Evolutionary conservation across 2,888 invertebrate genomes (phyloP).

Genomic region (Pandemis corylana): DNA sequence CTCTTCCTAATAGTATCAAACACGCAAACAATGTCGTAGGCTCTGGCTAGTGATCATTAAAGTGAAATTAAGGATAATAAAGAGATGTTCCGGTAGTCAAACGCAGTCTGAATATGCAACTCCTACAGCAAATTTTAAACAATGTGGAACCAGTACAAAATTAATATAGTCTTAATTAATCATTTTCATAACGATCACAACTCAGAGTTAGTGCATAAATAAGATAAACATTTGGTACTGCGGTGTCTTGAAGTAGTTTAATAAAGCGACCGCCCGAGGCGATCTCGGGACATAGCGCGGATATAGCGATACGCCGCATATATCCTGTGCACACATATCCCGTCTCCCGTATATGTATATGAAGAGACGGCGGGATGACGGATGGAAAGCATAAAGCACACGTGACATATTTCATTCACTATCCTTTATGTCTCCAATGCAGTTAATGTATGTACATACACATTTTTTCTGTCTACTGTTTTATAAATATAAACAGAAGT

Average conservation of each 20-base stretch:
- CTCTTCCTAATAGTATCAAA: no score
- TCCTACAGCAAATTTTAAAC: no score
- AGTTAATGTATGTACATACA: no score
- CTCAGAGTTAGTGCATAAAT: conserved; percentile 1
- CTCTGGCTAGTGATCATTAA: no score
- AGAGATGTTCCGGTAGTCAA: no score
- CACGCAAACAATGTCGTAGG: no score
- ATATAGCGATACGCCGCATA: conserved; percentile 26
- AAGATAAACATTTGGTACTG: conserved; percentile 16
- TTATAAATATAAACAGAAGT: no score
- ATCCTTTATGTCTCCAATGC: not conserved
- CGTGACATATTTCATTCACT: conserved; percentile 27
- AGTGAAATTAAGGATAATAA: no score
- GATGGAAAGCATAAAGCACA: conserved; percentile 23
- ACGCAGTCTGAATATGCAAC: no score
- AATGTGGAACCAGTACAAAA: no score
- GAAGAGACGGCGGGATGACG: conserved; percentile 22
- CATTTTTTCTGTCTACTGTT: no score
- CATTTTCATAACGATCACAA: not conserved
- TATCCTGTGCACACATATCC: not conserved
- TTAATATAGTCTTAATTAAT: not conserved
- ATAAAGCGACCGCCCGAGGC: conserved; percentile 33
- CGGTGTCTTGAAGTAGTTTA: conserved; percentile 30
- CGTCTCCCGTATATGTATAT: not conserved
- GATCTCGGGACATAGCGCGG: conserved; percentile 23